Base-by-base conservation (phyloP, 2,888 invertebrate genomes). In the Adelphocoris suturalis region DNA sequence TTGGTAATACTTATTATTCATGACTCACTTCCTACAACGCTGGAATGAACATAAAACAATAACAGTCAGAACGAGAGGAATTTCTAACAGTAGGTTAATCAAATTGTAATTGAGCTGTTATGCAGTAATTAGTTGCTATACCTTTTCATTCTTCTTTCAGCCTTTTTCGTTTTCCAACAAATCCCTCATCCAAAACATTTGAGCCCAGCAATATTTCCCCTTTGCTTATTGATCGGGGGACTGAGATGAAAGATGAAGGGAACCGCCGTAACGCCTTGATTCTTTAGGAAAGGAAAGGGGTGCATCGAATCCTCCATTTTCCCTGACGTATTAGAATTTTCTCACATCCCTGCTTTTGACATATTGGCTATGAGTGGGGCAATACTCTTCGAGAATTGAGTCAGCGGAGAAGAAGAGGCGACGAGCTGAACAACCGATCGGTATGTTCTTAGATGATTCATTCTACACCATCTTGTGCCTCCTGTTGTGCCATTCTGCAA, bases 281-380 rank as follows among this genome's bases (percentile, higher is more conserved):
- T 82, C 82, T 23, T 82, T 52, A 82, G 23, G 82, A 82, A 52
- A 52, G 82, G 82, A 82, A 14, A 27, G 47, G 82, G 82, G 37
- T 23, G 82, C 82, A 68, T 19, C 68, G 47, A 82, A 82, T 52
- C 82, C n/a, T 23, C 82, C 82, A 82, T 82, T 82, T 82, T 82
- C 52, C 82, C 82, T 52, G 82, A 52, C 82, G 82, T 82, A 82
- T 82, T 82, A 82, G 82, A 82, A 82, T 52, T 81, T 82, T 82
- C 82, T 82, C 82, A 82, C 82, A 82, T 82, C 52, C 13, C 82
- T 82, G 82, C 82, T 82, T 52, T 52, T 48, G 82, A 82, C 82
- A 82, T 82, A 82, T 82, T 82, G 82, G 82, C 82, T 82, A 82
- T 82, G 82, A 82, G 82, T 82, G 82, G 82, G 47, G 82, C 82